Evolutionary conservation across 2,888 invertebrate species (phyloP).

Genomic region (Dioctria linearis): DNA sequence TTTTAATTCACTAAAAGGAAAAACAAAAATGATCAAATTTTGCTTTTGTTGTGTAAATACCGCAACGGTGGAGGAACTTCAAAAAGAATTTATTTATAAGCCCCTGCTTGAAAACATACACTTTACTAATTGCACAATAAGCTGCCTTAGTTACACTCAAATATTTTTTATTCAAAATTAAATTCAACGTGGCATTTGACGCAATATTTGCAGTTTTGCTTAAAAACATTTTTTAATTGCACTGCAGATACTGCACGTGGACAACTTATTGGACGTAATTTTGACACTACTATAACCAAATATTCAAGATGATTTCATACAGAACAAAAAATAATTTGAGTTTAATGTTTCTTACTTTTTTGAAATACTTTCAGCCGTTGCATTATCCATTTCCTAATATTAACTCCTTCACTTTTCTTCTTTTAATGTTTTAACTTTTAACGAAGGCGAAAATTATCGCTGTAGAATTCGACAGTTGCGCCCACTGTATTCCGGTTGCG

Average conservation of each 20-base stretch:
- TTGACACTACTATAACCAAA: slow-evolving; percentile 20
- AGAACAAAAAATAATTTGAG: not conserved
- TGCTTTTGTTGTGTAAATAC: not conserved
- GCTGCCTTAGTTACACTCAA: not conserved
- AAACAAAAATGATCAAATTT: slow-evolving; percentile 52
- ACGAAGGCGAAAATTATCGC: too few species aligned
- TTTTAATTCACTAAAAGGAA: slow-evolving; percentile 88
- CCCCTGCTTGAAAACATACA: slow-evolving; percentile 42
- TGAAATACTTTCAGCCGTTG: slow-evolving; percentile 25
- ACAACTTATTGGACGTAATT: not conserved
- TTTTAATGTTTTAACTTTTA: too few species aligned
- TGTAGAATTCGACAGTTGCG: too few species aligned
- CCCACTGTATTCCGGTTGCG: too few species aligned
- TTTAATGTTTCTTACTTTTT: slow-evolving; percentile 35
- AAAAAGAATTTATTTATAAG: slow-evolving; percentile 2
- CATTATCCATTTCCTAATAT: slow-evolving; percentile 16
- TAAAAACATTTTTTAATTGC: slow-evolving; percentile 41
- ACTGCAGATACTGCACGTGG: slow-evolving; percentile 4
- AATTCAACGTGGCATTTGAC: slow-evolving; percentile 14
- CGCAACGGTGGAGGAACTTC: too few species aligned
- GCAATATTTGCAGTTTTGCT: not conserved
- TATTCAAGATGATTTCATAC: not conserved
- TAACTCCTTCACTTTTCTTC: too few species aligned
- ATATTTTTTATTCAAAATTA: slow-evolving; percentile 1
- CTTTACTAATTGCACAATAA: slow-evolving; percentile 22